Evolutionary conservation across 2,888 invertebrate genomes (phyloP), one percentile per base, ranked within the genome.

Genomic region (Oligia latruncula): DNA sequence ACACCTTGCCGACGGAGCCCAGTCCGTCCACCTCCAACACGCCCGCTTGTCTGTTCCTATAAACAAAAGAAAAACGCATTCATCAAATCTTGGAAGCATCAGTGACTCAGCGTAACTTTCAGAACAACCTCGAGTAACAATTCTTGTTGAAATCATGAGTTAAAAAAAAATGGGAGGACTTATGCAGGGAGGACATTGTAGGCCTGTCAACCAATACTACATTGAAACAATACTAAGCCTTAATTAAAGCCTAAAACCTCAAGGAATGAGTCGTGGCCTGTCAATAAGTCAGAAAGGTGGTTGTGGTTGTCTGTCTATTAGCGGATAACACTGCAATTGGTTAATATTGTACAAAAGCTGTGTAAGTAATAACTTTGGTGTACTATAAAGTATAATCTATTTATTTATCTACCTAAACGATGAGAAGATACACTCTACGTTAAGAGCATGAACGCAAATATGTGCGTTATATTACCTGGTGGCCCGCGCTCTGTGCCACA

Each of bases 1-100:
- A 98, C 89, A 98, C 98, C 72, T 98, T 98, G 1, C 98, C 98
- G 49, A 98, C 97, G 9, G 98, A 98, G 74, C 98, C 98, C 75
- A 98, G 98, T 70, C 98, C 98, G 95, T 99, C 99, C n/a, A 99
- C 98, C 90, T 98, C 98, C 75, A 99, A 95, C 49, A 98, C 98
- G 15, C 99, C 99, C 88, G 98, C 98, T 95, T 98, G 98, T 89
- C 98, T 98, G 93, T 98, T 98, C 93, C 99, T 99, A 93, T 15
- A 6, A 68, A 52, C 95, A 35, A 60, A 60, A n/a, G n/a, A 13
- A 11, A 60, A 60, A 11, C 4, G n/a, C 11, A 60, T 60, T n/a
- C 11, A n/a, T 55, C 20, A 55, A 55, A 55, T 55, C 55, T 55
- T 20, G 2, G 20, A 55, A 17, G 20, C 20, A 55, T 20, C 20